Base-by-base conservation (phyloP, 2,797 vertebrate species). In the Saxicola maurus region DNA sequence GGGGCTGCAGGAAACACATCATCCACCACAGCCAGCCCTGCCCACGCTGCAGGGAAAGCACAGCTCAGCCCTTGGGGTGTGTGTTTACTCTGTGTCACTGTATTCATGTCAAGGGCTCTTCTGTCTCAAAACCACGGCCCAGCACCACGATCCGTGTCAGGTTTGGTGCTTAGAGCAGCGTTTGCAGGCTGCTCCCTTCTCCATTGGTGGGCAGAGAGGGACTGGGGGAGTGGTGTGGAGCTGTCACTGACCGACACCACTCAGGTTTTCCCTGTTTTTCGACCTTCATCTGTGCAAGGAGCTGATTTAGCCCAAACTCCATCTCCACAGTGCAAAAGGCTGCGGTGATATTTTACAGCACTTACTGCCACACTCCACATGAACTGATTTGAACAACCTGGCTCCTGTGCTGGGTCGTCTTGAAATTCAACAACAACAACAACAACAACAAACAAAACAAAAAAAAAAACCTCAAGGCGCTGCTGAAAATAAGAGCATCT, bases 11-110 rank as follows among this genome's bases (percentile, higher is more conserved):
- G 13, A 40, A 48, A 7, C 18, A 10, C 30, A 2, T 19, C 15
- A 1, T 17, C 12, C 1, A 2, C 3, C 4, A 3, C 2, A 21
- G 25, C 40, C 0, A 0, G 4, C 33, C 35, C 18, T 48, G 31
- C 52, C 73, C 38, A 35, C 2, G 1, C 0, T 0, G 20, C 42
- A 1, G 7, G 0, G 0, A 25, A 56, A 74, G 49, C 10, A 1
- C 42, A 25, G 73, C 40, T 4, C 42, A 5, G 19, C 3, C 1
- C 1, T 17, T 6, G 45, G 61, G 53, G 13, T 0, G 2, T 11
- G 43, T 15, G 31, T 65, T 30, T 21, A 6, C 11, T 17, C 21
- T 7, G 13, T 25, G 35, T 35, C 38, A 1, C 0, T 6, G 1
- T 5, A 10, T 17, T 17, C 13, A 1, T 0, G 9, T 12, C 38